Conservation (phyloP, 2,113 vertebrate genomes). For the Acrocephalus arundinaceus region DNA sequence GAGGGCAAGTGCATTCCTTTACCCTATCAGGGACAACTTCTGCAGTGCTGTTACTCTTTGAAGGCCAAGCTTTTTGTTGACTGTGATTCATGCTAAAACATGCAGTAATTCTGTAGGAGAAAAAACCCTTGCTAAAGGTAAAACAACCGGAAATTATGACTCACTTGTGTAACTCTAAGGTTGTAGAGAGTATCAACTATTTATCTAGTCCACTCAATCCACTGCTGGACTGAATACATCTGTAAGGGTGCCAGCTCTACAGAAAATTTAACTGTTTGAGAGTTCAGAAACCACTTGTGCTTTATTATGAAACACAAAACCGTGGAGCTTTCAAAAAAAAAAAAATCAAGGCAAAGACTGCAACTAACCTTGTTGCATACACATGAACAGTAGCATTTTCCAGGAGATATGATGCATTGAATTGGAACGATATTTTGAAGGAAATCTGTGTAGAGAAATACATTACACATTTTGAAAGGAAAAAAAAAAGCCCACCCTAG, state of each 20-base stretch:
- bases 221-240: neutral
- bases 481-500: neutral
- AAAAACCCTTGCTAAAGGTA: neutral
- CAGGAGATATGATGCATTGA: conserved; percentile 80
- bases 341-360: neutral
- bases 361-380: conserved; percentile 84
- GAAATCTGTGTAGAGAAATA: conserved; percentile 76
- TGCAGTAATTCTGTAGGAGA: neutral
- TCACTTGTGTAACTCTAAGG: neutral
- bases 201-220: neutral
- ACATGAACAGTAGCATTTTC: conserved; percentile 82
- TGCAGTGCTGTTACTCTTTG: neutral
- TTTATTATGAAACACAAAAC: neutral
- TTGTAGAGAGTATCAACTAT: neutral
- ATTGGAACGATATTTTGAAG: conserved; percentile 88
- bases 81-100: neutral
- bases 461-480: neutral
- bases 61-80: neutral
- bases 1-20: neutral
- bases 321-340: neutral
- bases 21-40: neutral
- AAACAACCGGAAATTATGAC: neutral
- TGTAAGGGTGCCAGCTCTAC: neutral
- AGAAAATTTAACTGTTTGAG: neutral
- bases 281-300: neutral